phyloP scores from a whole-genome alignment of 1,140 invertebrate species.

The Drosophila mayri region DNA sequence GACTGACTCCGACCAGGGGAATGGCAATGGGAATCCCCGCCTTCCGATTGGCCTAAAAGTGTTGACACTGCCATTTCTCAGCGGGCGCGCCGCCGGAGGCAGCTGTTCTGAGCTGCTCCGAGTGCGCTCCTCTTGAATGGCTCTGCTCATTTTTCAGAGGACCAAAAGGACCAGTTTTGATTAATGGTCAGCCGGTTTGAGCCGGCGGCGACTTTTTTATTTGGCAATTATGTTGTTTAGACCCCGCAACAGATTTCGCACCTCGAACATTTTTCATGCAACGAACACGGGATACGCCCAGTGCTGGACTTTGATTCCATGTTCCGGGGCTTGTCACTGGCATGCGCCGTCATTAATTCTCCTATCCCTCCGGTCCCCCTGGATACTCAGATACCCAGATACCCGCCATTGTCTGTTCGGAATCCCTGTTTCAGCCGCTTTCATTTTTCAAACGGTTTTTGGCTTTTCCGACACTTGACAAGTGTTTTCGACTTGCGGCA shows the following conservation, averaged over 20 bases:
- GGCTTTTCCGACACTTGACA: constrained; percentile 76
- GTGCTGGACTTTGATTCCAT: constrained; percentile 72
- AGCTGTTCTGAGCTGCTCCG: constrained; percentile 21
- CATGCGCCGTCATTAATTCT: constrained; percentile 83
- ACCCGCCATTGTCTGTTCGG: constrained; percentile 30
- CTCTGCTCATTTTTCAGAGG: constrained; percentile 46
- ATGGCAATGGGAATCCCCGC: constrained; percentile 24
- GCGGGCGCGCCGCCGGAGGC: constrained; percentile 28
- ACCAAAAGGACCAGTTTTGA: constrained; percentile 63
- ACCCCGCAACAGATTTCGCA: constrained; percentile 73
- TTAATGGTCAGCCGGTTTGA: constrained; percentile 71
- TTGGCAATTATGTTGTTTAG: constrained; percentile 83
- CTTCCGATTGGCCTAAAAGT: constrained; percentile 75
- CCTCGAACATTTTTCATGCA: constrained; percentile 77
- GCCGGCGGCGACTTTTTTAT: constrained; percentile 77
- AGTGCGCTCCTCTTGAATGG: constrained; percentile 34
- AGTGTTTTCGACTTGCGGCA: constrained; percentile 71
- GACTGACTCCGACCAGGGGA: constrained; percentile 18
- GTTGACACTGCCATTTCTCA: constrained; percentile 71
- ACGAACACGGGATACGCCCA: constrained; percentile 32
- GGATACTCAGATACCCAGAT: background rate
- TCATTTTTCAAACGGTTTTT: constrained; percentile 74
- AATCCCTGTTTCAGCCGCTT: constrained; percentile 26
- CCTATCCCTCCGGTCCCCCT: background rate
- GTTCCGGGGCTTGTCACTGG: constrained; percentile 82